Evolutionary conservation across 2,113 vertebrate species (phyloP), one percentile per base, ranked within the genome.

Genomic region (Mesembrinibis cayennensis): DNA sequence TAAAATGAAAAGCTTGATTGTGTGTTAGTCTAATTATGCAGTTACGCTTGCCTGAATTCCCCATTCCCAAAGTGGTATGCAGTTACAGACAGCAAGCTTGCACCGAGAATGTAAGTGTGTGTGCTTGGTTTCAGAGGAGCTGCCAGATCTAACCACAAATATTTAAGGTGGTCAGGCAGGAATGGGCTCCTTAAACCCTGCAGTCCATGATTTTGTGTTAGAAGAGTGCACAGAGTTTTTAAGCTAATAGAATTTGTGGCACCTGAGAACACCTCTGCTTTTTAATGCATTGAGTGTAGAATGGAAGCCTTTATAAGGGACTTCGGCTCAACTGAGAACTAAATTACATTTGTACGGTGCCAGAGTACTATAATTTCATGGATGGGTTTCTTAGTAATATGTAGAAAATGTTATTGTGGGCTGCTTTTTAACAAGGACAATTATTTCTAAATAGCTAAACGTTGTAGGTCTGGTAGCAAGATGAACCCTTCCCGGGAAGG

Each of bases 71-170:
- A 97, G 96, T 96, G 95, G 97, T 98, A 91, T 98, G 97, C 96
- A 97, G 97, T 98, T 98, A 92, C 95, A 97, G 92, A 96, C 96
- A 97, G 98, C 77, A 79, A 97, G 98, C 93, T 90, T 89, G 92
- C 90, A 49, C 90, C 42, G 93, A 97, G 94, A 98, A 98, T 97
- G 74, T 97, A 95, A 95, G 94, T 93, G 96, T 98, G 95, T 96
- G 94, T 95, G 97, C 98, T 98, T 97, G 98, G 98, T 98, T 98
- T 98, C 97, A 93, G 90, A 67, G 95, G 67, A 94, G 97, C 97
- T 98, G 98, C 99, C 99, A 98, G 98, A 93, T 95, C 82, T 96
- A 97, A 98, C 99, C 99, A 98, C 99, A 99, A 98, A 96, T 99
- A 99, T 99, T 98, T 98, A 98, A 99, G 99, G 99, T 99, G 98